Evolutionary conservation across 2,888 invertebrate genomes (phyloP).

Genomic region (Dicranocentrus wangi): DNA sequence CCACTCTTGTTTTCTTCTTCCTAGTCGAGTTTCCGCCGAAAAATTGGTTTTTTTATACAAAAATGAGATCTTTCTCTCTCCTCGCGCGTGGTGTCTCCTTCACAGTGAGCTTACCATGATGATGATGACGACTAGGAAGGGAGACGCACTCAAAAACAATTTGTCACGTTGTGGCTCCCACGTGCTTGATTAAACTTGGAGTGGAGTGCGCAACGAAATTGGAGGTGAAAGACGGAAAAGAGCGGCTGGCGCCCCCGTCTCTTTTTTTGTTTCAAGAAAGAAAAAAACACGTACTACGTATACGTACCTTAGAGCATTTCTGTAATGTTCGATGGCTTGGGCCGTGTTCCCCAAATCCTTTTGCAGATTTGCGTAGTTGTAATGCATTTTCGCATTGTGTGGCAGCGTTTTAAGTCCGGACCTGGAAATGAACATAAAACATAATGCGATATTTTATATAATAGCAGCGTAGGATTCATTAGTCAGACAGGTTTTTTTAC

Average conservation of each 20-base stretch:
- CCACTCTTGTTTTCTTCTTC: too few species aligned
- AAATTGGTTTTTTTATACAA: too few species aligned
- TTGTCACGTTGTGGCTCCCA: constrained; percentile 12
- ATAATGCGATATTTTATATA: neutral
- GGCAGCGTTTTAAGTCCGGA: constrained; percentile 86
- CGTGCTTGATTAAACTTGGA: constrained; percentile 1
- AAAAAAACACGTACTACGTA: neutral
- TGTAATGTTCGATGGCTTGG: constrained; percentile 85
- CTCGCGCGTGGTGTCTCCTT: too few species aligned
- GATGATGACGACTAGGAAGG: neutral
- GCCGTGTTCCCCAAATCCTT: constrained; percentile 84
- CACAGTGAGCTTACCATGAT: too few species aligned
- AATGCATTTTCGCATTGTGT: constrained; percentile 92
- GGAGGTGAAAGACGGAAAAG: too few species aligned
- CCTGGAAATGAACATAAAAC: constrained; percentile 76
- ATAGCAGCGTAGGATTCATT: neutral
- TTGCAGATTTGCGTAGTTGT: constrained; percentile 90
- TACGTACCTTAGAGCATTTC: constrained; percentile 84
- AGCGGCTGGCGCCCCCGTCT: too few species aligned
- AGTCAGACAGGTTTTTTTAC: neutral
- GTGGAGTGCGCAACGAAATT: too few species aligned
- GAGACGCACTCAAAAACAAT: constrained; percentile 15
- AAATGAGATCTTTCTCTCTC: too few species aligned
- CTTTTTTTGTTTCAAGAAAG: neutral
- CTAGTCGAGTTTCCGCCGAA: too few species aligned